These are phyloP conservation scores for Pissodes strobi DNA, from an alignment of 1,140 invertebrate species.

Conservation along the genomic window DNA sequence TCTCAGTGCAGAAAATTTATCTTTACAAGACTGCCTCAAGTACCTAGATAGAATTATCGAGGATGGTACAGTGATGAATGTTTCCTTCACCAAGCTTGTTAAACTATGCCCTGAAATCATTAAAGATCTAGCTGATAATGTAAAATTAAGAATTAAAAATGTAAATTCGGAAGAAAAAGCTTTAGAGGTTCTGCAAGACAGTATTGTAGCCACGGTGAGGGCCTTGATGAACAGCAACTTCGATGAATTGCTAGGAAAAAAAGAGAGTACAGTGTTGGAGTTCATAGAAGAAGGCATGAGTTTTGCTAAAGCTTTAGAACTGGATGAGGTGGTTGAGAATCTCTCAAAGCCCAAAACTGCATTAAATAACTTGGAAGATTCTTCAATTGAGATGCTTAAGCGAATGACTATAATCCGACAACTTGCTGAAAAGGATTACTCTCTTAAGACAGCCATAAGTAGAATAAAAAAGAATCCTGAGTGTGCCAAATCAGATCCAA, in stretches of 20 bases:
- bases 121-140: constrained; percentile 42
- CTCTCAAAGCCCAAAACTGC: constrained; percentile 24
- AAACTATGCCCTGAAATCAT: constrained; percentile 51
- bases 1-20: constrained; percentile 25
- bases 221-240: constrained; percentile 35
- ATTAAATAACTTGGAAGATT: constrained; percentile 42
- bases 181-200: constrained; percentile 42
- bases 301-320: constrained; percentile 70
- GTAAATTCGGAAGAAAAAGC: constrained; percentile 47
- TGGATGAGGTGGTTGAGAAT: constrained; percentile 63
- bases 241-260: constrained; percentile 18
- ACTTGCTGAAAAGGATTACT: constrained; percentile 69
- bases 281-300: constrained; percentile 67
- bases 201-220: constrained; percentile 45
- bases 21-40: constrained; percentile 38
- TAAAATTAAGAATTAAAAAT: constrained; percentile 38
- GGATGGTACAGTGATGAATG: constrained; percentile 33
- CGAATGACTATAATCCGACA: constrained; percentile 73
- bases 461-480: constrained; percentile 69
- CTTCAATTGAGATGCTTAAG: constrained; percentile 71
- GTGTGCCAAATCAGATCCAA: constrained; percentile 67
- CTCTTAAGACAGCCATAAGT: constrained; percentile 62
- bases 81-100: constrained; percentile 50
- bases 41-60: constrained; percentile 40
- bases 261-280: constrained; percentile 49